Base-by-base conservation (phyloP, 2,888 invertebrate genomes). In the Meta bourneti region DNA sequence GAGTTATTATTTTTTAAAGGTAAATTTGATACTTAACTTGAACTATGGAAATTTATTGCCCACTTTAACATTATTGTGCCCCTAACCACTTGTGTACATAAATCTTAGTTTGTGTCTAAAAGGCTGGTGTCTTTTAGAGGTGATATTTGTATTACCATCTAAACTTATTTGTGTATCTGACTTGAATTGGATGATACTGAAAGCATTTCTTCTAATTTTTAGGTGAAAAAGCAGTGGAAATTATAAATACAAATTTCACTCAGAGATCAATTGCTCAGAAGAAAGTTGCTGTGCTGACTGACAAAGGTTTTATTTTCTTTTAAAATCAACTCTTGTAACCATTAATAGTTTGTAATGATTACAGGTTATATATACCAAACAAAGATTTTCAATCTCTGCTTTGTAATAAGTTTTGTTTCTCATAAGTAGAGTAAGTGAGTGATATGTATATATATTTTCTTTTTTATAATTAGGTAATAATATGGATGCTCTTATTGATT, bases 401-500 rank as follows among this genome's bases (percentile, higher is more conserved):
- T 61, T 61, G 1, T 11, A 61, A 61, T 61, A 61, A 1, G 13
- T 61, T 61, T 61, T 61, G 61, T 61, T 1, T 61, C 13, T 61
- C 34, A 61, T 11, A 6, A 61, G 61, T 61, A 11, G 11, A 61
- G 61, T 9, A 72, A 20, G 34, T 16, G 34, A 72, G 34, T 34
- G 11, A 19, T 34, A 74, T 19, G 74, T 74, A 19, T 0, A 16
- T 54, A 83, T 61, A 34, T 54, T 16, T 69, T 79, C 4, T 74
- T 61, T 49, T 77, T 77, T 48, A 81, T 48, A 2, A 71, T 16
- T 52, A 95, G 95, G 96, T 1, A 96, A 96, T 2, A 96, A 96
- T 94, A 95, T 96, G 86, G 95, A 96, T 95, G 97, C 98, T 0
- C 95, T 99, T 69, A 96, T 99, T 86, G 97, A 99, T 94, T 96